A percentile compares a stretch with the other conserved stretches of the same genome.
Evolutionary conservation across 2,797 vertebrate species (phyloP).

Genomic region (Halcyon smyrnensis): DNA sequence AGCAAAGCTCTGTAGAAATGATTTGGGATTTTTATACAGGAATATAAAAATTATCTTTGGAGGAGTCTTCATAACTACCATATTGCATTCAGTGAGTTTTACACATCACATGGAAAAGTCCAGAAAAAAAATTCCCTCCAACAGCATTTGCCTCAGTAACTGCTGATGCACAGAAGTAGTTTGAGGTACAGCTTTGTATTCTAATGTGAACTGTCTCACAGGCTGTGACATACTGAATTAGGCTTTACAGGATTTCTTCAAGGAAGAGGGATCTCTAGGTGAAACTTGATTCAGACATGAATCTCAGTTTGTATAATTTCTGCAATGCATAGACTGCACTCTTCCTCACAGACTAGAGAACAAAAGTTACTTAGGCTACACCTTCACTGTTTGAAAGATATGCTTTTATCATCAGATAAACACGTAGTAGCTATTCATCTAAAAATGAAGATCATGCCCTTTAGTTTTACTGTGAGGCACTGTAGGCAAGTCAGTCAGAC

Average conservation of each 20-base stretch:
- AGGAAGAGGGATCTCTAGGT: background rate
- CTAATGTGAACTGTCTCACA: background rate
- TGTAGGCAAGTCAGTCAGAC: background rate
- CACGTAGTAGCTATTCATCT: background rate
- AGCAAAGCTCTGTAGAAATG: background rate
- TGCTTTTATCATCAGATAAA: background rate
- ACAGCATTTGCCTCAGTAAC: background rate
- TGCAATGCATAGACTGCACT: background rate
- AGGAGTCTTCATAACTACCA: background rate
- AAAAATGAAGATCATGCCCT: background rate
- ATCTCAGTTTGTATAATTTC: background rate
- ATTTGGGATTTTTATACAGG: background rate
- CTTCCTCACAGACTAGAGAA: background rate
- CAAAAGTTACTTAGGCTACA: background rate
- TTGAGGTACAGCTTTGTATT: background rate
- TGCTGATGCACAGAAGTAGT: background rate
- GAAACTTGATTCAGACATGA: background rate
- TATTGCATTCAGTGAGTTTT: background rate
- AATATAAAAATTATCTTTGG: background rate
- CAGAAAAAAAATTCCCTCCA: background rate
- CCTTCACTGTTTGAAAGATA: background rate
- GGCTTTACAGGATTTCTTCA: background rate
- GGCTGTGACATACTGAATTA: background rate
- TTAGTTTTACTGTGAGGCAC: background rate
- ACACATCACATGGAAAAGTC: background rate